Evolutionary conservation across 1,140 invertebrate species (phyloP).

Genomic region (Bombus affinis): DNA sequence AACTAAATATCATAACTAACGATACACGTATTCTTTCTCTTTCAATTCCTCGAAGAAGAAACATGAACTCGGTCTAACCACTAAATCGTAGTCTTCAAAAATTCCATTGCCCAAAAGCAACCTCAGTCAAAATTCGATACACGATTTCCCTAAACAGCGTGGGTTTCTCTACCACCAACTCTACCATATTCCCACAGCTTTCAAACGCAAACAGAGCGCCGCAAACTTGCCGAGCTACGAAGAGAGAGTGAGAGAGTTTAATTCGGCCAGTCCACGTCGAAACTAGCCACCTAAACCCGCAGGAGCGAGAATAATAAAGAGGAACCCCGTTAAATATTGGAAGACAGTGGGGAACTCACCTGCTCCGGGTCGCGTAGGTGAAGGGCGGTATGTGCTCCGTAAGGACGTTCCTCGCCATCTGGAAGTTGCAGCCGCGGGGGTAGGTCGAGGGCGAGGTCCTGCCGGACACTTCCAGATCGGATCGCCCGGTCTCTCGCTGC

Average conservation of each 20-base stretch:
- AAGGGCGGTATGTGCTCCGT: constrained; percentile 84
- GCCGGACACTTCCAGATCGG: constrained; percentile 84
- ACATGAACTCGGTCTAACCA: too few relatives aligned
- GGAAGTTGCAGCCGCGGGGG: constrained; percentile 87
- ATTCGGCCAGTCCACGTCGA: not conserved
- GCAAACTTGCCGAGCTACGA: not conserved
- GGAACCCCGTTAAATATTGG: not conserved
- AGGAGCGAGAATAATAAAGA: not conserved
- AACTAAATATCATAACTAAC: too few relatives aligned
- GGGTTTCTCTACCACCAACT: not conserved
- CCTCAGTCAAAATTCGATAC: not conserved
- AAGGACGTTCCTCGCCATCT: constrained; percentile 88
- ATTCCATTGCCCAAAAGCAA: not conserved
- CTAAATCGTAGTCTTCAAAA: too few relatives aligned
- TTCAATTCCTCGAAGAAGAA: too few relatives aligned
- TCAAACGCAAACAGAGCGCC: not conserved
- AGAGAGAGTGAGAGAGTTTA: not conserved
- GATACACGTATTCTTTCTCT: too few relatives aligned
- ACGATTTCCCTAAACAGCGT: not conserved
- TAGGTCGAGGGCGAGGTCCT: constrained; percentile 86
- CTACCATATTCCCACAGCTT: not conserved
- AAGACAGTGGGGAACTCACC: constrained; percentile 74
- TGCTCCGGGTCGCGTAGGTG: constrained; percentile 86
- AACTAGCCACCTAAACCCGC: not conserved
- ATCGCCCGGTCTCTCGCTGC: constrained; percentile 84